A percentile compares a stretch with the other conserved stretches of the same genome.
Conservation (phyloP, 2,113 vertebrate genomes). For the Hippocampus zosterae region DNA sequence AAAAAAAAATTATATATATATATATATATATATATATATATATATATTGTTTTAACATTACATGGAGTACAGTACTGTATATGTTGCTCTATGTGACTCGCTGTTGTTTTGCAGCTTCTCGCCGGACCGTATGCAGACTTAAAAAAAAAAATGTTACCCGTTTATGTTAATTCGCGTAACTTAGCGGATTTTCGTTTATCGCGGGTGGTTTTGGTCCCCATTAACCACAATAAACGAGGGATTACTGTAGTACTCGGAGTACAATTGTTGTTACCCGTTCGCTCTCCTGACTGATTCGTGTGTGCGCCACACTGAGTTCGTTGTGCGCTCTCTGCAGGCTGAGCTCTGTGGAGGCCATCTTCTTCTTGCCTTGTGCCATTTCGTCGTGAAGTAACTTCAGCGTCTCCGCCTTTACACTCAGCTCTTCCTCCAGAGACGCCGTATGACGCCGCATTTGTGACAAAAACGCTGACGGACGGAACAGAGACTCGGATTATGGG, state of each 20-base stretch:
- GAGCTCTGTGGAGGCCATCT: conserved; percentile 58
- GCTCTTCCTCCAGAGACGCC: conserved; percentile 61
- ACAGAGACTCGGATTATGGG: background rate
- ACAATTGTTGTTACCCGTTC: conserved; percentile 57
- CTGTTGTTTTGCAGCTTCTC: no score
- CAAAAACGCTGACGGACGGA: conserved; percentile 24
- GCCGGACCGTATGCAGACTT: no score
- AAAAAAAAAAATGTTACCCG: no score
- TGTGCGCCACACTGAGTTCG: conserved; percentile 56
- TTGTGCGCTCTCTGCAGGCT: conserved; percentile 51
- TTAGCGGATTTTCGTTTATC: no score
- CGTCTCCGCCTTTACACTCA: conserved; percentile 47
- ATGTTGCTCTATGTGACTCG: no score
- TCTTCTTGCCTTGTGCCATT: conserved; percentile 54
- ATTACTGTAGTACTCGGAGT: background rate
- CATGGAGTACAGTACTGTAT: no score
- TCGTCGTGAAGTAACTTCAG: conserved; percentile 54
- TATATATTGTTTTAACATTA: no score
- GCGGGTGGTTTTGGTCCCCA: no score
- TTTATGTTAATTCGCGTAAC: no score
- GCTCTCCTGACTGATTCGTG: conserved; percentile 60
- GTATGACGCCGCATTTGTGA: conserved; percentile 48
- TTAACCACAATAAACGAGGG: no score
- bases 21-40: no score
- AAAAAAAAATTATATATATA: no score